A percentile compares a stretch with the other conserved stretches of the same genome.
phyloP scores from a whole-genome alignment of 2,797 vertebrate species.

The Notoglanidium macrostoma region DNA sequence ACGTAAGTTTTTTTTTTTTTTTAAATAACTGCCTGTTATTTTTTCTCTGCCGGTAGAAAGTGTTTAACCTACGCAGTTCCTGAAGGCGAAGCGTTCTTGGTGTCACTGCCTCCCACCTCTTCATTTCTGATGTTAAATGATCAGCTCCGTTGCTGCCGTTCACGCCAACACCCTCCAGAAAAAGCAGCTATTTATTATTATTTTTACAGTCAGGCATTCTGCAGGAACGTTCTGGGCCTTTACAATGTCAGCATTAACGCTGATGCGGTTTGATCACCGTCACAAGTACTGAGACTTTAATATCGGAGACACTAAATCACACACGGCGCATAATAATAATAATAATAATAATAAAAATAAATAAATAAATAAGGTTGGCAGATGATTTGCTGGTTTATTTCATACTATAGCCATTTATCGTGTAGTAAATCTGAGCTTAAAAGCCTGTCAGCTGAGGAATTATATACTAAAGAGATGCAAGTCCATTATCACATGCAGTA shows the following conservation, averaged over 20 bases:
- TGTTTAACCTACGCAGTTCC: constrained; percentile 28
- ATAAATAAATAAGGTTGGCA: constrained; percentile 12
- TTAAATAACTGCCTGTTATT: not conserved
- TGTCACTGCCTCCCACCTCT: constrained; percentile 30
- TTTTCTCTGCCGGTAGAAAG: not conserved
- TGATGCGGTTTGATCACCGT: not conserved
- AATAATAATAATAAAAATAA: not conserved
- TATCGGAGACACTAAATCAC: constrained; percentile 32
- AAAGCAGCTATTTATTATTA: constrained; percentile 35
- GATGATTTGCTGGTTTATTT: constrained; percentile 12
- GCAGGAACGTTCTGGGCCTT: not conserved
- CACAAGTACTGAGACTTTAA: not conserved
- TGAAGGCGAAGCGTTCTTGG: constrained; percentile 22
- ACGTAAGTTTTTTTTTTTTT: not conserved
- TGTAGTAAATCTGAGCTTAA: constrained; percentile 47
- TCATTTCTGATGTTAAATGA: constrained; percentile 28
- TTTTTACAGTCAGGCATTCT: constrained; percentile 18
- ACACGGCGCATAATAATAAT: not conserved
- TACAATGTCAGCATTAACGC: not conserved
- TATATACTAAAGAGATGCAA: constrained; percentile 38
- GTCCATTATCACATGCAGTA: constrained; percentile 41
- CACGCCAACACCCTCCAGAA: constrained; percentile 23
- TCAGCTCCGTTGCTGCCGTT: constrained; percentile 14
- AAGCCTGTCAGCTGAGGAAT: constrained; percentile 51
- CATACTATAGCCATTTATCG: constrained; percentile 20